Evolutionary conservation across 2,113 vertebrate species (phyloP).

Genomic region (Mastomys coucha): DNA sequence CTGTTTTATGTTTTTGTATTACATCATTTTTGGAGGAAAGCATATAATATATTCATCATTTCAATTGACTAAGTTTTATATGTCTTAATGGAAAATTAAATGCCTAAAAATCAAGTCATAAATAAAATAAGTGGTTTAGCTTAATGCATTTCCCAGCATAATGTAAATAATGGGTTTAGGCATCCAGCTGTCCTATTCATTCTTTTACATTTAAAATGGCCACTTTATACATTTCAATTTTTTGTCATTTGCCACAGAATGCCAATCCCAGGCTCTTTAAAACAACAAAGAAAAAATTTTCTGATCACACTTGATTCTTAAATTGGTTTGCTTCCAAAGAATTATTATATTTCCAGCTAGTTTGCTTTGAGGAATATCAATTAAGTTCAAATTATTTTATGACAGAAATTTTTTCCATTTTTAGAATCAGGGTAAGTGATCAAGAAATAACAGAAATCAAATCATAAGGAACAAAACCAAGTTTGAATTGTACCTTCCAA

Average conservation of each 20-base stretch:
- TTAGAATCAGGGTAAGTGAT: conserved; percentile 71
- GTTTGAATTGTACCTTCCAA: conserved; percentile 65
- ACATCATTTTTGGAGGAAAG: background rate
- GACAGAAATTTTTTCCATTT: conserved; percentile 69
- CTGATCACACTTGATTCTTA: conserved; percentile 57
- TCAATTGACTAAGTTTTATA: background rate
- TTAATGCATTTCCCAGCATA: conserved; percentile 4
- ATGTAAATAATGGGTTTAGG: background rate
- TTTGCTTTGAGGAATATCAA: conserved; percentile 73
- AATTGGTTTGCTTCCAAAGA: conserved; percentile 67
- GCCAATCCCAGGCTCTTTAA: background rate
- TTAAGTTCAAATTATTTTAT: conserved; percentile 75
- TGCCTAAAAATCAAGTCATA: conserved; percentile 21
- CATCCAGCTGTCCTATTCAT: conserved; percentile 2
- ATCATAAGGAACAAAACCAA: conserved; percentile 67
- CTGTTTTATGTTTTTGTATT: background rate
- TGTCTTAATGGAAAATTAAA: conserved; percentile 39
- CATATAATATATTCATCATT: conserved; percentile 2
- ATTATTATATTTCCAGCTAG: conserved; percentile 70
- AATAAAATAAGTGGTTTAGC: background rate
- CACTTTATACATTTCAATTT: conserved; percentile 57
- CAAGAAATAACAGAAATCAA: conserved; percentile 77
- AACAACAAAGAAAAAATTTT: conserved; percentile 37
- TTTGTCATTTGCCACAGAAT: conserved; percentile 40
- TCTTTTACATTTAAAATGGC: conserved; percentile 43